These are phyloP conservation scores for Neocloeon triangulifer DNA, from an alignment of 1,140 invertebrate genomes.

Conservation along the genomic window DNA sequence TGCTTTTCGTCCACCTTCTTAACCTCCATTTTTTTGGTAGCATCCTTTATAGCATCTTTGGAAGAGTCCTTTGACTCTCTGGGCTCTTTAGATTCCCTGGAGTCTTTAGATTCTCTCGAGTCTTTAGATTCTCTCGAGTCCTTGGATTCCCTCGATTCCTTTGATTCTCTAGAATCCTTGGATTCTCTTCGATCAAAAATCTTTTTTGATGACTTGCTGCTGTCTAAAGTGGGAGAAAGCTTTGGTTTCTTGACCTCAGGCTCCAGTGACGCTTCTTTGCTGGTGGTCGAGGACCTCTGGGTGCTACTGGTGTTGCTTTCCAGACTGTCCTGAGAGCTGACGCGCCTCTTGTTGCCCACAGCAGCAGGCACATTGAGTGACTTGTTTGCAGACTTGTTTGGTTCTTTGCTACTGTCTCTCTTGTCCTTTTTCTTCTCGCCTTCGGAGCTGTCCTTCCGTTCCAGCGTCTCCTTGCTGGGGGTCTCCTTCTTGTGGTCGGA, in stretches of 20 bases:
- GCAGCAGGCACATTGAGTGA: conserved; percentile 28
- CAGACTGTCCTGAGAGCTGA: conserved; percentile 49
- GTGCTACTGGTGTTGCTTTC: conserved; percentile 17
- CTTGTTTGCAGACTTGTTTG: conserved; percentile 11
- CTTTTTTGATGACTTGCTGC: conserved; percentile 25
- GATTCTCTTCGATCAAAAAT: conserved; percentile 38
- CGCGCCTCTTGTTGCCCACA: conserved; percentile 37
- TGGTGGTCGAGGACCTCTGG: background rate
- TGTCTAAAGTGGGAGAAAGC: conserved; percentile 17
- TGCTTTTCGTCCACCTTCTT: conserved; percentile 10
- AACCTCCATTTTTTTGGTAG: conserved; percentile 10
- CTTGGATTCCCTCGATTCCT: conserved; percentile 13
- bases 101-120: conserved; percentile 4
- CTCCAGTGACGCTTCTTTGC: no score
- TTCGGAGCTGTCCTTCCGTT: conserved; percentile 17
- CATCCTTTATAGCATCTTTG: conserved; percentile 7
- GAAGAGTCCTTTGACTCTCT: conserved; percentile 13
- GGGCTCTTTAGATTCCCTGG: conserved; percentile 17
- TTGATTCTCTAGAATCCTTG: conserved; percentile 30
- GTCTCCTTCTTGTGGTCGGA: conserved; percentile 3
- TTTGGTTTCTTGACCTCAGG: conserved; percentile 42
- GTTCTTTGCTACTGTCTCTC: conserved; percentile 10
- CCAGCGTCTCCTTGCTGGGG: conserved; percentile 17
- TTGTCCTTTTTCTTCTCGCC: conserved; percentile 11
- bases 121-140: conserved; percentile 10